Base-by-base conservation (phyloP, 2,888 invertebrate species). In the Patella caerulea region DNA sequence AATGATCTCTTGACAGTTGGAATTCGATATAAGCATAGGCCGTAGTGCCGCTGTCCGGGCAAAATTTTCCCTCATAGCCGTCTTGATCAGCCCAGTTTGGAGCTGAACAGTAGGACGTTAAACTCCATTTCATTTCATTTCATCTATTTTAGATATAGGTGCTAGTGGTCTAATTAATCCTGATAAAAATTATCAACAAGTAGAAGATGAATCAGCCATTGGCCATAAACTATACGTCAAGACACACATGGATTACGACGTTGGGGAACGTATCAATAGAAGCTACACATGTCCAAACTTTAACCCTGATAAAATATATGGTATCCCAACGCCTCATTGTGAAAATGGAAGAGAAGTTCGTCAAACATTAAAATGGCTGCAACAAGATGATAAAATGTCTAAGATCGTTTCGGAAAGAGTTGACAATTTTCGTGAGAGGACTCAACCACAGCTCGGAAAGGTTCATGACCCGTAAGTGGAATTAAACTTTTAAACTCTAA, bases 81-180 rank as follows among this genome's bases (percentile, higher is more conserved):
- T 34, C 34, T 56, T 56, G 7, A 56, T 56, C n/a, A 59, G 59
- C 17, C 59, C 17, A 59, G 7, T 59, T n/a, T 7, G 59, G 59
- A 9, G 7, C 17, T n/a, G 17, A 59, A 59, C 59, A 15, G 59
- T 59, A 59, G 12, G 59, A 17, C 59, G n/a, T 59, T 2, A 59
- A 59, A 2, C 2, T 1, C n/a, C 59, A 59, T 15, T 59, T 59
- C 59, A 56, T 56, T 56, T 14, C n/a, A 56, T 71, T 45, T 14
- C n/a, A 56, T 71, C 7, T 45, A 53, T 79, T 79, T 14, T 78
- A 89, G 88, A 86, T 79, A 86, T 83, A 73, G 86, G 87, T 70
- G 91, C 91, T 69, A 90, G 90, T n/a, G 90, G 89, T 55, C 79
- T 91, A 69, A 86, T 92, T 7, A 91, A 90, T 81, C 92, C 92